Evolutionary conservation across 2,888 invertebrate genomes (phyloP), one percentile per base, ranked within the genome.

Genomic region (Xestia ashworthii): DNA sequence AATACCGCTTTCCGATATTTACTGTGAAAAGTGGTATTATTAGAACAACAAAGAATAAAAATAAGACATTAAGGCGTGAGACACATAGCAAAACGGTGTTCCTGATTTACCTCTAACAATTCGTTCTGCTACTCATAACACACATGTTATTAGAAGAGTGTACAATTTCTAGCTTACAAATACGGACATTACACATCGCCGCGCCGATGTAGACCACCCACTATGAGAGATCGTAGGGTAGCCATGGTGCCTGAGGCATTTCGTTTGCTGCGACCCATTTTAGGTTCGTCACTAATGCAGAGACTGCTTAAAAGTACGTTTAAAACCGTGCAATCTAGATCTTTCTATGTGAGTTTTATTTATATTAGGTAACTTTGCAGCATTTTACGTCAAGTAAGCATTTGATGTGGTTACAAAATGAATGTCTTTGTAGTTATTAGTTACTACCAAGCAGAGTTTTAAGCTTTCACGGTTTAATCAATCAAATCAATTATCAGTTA

Each of bases 171-270:
- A 83, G 58, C 76, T 76, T 74, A 74, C 85, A 82, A 83, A 87
- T 71, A 76, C 74, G 72, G 74, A 69, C 71, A 74, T 81, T 78
- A 81, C 80, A 85, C 76, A 84, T 87, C 89, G 75, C 32, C 32
- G 32, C 32, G 32, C 79, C 87, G 83, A 82, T 89, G 91, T 90
- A 88, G 92, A 88, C 93, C 93, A 93, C 93, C 92, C 93, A 92
- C 89, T 81, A 82, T 84, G 87, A 75, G 68, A 72, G 53, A 82
- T 78, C 62, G 76, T 90, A 89, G 84, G 79, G 88, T 89, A 85
- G 82, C 90, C 89, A 90, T 78, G 62, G 25, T 25, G 71, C 71
- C 81, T 38, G 22, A 73, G 72, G 82, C 76, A 46, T 32, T 73
- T 73, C 58, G 70, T 58, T 80, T 66, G 62, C 81, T 62, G 50